Conservation (phyloP, 2,888 invertebrate species). For the Temnothorax ravouxi region DNA sequence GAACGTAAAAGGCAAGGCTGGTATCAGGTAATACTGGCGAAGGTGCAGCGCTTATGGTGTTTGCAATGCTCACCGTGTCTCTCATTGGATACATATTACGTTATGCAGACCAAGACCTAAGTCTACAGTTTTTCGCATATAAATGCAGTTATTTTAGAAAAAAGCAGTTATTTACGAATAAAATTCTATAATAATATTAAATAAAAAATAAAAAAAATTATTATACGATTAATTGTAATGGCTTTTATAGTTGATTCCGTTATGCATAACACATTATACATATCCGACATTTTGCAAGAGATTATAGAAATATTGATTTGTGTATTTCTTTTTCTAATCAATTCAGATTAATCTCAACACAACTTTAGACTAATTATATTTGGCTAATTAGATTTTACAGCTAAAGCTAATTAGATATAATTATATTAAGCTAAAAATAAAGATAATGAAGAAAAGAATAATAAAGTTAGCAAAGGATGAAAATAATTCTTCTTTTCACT, state of each 20-base stretch:
- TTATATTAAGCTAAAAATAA: not conserved
- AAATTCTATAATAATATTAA: not conserved
- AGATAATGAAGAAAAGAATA: not conserved
- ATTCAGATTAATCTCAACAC: not conserved
- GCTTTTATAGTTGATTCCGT: not conserved
- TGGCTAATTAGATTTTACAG: not conserved
- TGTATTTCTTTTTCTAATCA: not conserved
- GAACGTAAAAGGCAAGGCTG: conserved; percentile 82
- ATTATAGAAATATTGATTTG: not conserved
- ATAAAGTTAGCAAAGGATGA: not conserved
- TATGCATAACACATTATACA: not conserved
- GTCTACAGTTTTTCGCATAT: not conserved
- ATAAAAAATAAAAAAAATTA: conserved; percentile 1
- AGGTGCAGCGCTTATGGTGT: conserved; percentile 44
- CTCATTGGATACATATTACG: not conserved
- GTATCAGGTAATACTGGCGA: conserved; percentile 73
- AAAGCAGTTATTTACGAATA: not conserved
- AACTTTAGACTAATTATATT: not conserved
- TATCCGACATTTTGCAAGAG: not conserved
- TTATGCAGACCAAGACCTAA: not conserved
- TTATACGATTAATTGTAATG: not conserved
- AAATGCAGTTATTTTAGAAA: not conserved
- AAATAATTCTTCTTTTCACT: not conserved
- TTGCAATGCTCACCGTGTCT: not conserved
- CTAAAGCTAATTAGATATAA: not conserved